phyloP scores from a whole-genome alignment of 2,888 invertebrate species.

The Salpingus planirostris region DNA sequence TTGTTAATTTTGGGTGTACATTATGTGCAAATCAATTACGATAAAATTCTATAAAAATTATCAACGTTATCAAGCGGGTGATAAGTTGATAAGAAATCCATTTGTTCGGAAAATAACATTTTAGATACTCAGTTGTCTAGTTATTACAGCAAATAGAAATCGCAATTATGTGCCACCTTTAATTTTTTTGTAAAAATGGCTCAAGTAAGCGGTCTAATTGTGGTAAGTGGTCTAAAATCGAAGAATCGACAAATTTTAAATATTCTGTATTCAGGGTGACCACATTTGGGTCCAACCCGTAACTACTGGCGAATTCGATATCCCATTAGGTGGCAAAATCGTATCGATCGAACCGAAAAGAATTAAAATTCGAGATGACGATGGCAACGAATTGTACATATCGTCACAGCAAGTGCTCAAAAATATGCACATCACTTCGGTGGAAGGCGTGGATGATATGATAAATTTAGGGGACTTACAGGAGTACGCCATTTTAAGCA shows the following conservation, averaged over 20 bases:
- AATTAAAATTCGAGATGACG: constrained; percentile 74
- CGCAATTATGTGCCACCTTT: no score
- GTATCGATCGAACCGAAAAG: constrained; percentile 65
- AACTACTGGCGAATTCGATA: constrained; percentile 64
- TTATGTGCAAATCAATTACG: no score
- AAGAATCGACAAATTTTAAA: background rate
- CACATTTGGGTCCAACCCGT: constrained; percentile 82
- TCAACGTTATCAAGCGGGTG: no score
- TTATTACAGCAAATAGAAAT: no score
- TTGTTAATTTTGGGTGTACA: no score
- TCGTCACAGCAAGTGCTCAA: constrained; percentile 54
- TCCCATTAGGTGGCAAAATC: constrained; percentile 79
- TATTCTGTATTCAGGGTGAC: constrained; percentile 55
- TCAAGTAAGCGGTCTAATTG: background rate
- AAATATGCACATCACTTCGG: constrained; percentile 69
- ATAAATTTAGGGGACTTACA: constrained; percentile 89
- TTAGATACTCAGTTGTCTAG: no score
- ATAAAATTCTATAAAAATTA: no score
- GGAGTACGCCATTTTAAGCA: constrained; percentile 87
- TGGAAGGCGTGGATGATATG: constrained; percentile 88
- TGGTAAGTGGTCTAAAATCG: background rate
- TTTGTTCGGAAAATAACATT: no score
- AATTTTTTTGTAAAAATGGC: background rate
- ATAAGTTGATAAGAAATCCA: no score
- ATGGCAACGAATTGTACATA: constrained; percentile 62